These are phyloP conservation scores for Megamerina dolium DNA, from an alignment of 2,888 invertebrate genomes.

Conservation along the genomic window DNA sequence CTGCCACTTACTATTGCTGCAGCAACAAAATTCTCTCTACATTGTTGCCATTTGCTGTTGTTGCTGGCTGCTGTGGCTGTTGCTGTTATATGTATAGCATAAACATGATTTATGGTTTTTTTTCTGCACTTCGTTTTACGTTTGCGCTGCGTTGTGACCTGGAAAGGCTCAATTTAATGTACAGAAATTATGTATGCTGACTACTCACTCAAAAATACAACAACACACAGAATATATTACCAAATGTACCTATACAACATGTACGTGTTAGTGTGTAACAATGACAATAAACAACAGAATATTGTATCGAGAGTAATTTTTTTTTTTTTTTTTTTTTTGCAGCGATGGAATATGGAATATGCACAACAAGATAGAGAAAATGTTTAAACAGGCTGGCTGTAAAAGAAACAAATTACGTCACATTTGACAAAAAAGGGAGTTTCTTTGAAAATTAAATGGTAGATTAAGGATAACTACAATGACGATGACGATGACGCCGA, in stretches of 20 bases:
- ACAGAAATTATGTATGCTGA: constrained; percentile 1
- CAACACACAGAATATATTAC: too few relatives aligned
- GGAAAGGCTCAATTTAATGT: constrained; percentile 10
- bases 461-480: constrained; percentile 5
- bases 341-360: too few relatives aligned
- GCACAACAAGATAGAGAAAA: too few relatives aligned
- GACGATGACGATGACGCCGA: neutral
- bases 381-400: too few relatives aligned
- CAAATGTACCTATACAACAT: too few relatives aligned
- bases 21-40: neutral
- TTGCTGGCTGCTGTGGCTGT: neutral
- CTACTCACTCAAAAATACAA: too few relatives aligned
- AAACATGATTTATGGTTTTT: constrained; percentile 23
- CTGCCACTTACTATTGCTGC: neutral
- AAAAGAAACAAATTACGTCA: constrained; percentile 16
- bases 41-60: neutral
- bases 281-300: too few relatives aligned
- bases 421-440: constrained; percentile 13
- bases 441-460: constrained; percentile 15
- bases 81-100: constrained; percentile 10
- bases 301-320: too few relatives aligned
- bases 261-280: too few relatives aligned
- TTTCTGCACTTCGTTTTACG: constrained; percentile 13
- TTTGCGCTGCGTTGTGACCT: constrained; percentile 15
- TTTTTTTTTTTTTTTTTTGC: too few relatives aligned